Evolutionary conservation across 2,113 vertebrate species (phyloP).

Genomic region (Notechis scutatus): DNA sequence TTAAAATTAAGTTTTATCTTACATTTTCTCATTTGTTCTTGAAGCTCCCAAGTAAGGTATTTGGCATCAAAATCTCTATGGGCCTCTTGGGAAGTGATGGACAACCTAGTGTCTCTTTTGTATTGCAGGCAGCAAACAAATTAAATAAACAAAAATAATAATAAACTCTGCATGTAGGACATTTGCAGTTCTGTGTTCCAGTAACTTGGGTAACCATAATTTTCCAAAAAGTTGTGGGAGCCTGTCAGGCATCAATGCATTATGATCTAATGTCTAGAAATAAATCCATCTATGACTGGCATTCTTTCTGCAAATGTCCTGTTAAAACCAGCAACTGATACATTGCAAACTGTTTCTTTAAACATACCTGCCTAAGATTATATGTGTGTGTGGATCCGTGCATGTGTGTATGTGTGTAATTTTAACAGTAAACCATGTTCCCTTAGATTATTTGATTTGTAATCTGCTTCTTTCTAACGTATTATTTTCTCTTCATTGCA

Average conservation of each 20-base stretch:
- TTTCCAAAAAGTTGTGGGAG: not conserved
- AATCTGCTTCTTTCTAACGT: not conserved
- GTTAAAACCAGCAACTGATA: not conserved
- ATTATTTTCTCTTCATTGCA: constrained; percentile 57
- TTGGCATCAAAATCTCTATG: not conserved
- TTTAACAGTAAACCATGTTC: not conserved
- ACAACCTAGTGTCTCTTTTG: not conserved
- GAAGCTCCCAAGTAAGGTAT: not conserved
- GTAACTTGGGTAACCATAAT: not conserved
- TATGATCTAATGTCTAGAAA: not conserved
- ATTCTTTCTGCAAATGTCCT: not conserved
- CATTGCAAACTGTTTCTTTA: not conserved
- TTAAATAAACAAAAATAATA: too few relatives aligned
- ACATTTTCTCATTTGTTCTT: not conserved
- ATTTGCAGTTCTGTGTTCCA: not conserved
- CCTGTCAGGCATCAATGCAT: not conserved
- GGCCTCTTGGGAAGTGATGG: not conserved
- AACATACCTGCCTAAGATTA: not conserved
- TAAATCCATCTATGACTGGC: not conserved
- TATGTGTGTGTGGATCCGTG: not conserved
- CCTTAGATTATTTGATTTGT: not conserved
- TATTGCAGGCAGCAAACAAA: not conserved
- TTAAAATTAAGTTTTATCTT: not conserved
- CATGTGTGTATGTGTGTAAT: not conserved
- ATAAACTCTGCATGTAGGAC: too few relatives aligned